Conservation (phyloP, 1,140 invertebrate genomes). For the Leptonema lineaticorne region DNA sequence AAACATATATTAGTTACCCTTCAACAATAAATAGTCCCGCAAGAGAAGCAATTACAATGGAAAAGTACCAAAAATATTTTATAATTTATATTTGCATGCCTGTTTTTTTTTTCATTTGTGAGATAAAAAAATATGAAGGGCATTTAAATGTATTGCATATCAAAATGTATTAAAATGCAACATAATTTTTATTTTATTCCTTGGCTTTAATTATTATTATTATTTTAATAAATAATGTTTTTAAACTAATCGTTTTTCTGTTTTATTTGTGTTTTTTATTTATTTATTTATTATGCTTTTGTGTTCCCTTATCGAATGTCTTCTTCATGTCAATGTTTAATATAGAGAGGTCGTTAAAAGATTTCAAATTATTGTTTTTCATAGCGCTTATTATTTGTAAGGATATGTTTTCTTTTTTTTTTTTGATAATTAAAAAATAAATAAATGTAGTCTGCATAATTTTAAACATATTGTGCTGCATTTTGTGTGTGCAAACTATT, state of each 20-base stretch:
- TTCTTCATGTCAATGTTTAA: no score
- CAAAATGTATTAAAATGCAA: conserved; percentile 5
- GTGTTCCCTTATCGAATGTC: no score
- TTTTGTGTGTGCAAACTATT: not conserved
- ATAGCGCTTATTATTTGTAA: no score
- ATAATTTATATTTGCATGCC: not conserved
- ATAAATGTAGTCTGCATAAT: no score
- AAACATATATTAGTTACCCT: not conserved
- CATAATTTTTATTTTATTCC: not conserved
- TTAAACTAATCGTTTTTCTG: not conserved
- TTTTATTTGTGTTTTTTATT: not conserved
- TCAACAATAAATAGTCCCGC: not conserved
- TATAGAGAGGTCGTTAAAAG: no score
- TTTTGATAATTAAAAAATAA: no score
- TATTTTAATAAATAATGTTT: conserved; percentile 13
- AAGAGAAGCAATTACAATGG: not conserved
- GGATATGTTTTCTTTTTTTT: no score
- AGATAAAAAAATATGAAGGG: not conserved
- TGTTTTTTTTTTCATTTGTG: conserved; percentile 3
- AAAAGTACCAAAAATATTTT: not conserved
- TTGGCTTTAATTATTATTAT: conserved; percentile 16
- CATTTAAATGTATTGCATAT: conserved; percentile 2
- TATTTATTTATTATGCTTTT: not conserved
- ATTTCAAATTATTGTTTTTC: no score
- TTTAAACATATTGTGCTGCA: not conserved